Base-by-base conservation (phyloP, 2,797 vertebrate genomes). In the Apogon talboti region DNA sequence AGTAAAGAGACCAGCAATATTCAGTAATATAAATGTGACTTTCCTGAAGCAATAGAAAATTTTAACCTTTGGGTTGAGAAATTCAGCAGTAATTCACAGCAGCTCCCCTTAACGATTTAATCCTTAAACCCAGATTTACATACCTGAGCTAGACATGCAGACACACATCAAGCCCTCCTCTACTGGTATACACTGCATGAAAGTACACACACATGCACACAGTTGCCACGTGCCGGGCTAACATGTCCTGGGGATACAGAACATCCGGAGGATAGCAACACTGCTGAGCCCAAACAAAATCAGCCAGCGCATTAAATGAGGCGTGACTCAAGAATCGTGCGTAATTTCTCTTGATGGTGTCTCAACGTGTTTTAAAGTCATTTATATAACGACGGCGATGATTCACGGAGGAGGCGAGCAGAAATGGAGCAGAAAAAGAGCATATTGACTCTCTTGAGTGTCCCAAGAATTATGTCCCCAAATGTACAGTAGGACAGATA, bases 301-400 rank as follows among this genome's bases (percentile, higher is more conserved):
- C 82, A 86, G 85, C 76, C 71, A 46, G 69, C 64, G 69, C 71
- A 53, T 78, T 74, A 88, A 91, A 91, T 89, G 88, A 91, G 80
- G 74, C 83, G 71, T 88, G 89, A 89, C 84, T 83, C 87, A 81
- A 83, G 83, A 80, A 71, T 76, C 61, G 66, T 77, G 82, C 65
- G 76, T 88, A 81, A 87, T 90, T 89, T 87, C 86, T 90, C 88
- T 88, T 84, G 87, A 89, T 90, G 78, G 84, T 82, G 78, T 90
- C 82, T 88, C 86, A 84, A 84, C 78, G 75, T 85, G 83, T 83
- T 89, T 87, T 88, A 81, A 88, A 90, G 80, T 89, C 84, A 87
- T 90, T 92, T 92, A 89, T 85, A 68, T 91, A 90, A 92, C 66
- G 54, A 77, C 28, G 43, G n/a, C n/a, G 69, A 79, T 89, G 91